Evolutionary conservation across 2,888 invertebrate species (phyloP), one percentile per base, ranked within the genome.

Genomic region (Lepidocyrtoides sp.): DNA sequence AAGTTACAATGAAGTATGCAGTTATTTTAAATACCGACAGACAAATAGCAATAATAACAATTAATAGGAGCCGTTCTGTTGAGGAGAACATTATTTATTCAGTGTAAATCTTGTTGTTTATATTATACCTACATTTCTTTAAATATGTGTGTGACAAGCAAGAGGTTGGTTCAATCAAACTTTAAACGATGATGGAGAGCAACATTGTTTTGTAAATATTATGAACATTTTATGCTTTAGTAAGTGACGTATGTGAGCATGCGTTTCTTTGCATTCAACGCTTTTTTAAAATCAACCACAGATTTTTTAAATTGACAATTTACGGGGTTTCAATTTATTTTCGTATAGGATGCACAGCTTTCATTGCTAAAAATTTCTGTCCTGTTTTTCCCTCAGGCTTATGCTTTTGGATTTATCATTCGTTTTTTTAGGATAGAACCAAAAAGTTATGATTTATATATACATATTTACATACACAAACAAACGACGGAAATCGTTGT

Each of bases 401-500:
- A 51, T 51, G 51, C 51, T 51, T 51, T 51, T 10, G 51, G n/a
- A 51, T n/a, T 63, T 63, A 14, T 26, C 23, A 23, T 60, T 72
- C 14, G 72, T n/a, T n/a, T n/a, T 23, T 44, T 44, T 48, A 20
- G n/a, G 51, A 72, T 69, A 26, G 5, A 79, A 57, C 32, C n/a
- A 75, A 60, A 44, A 77, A 36, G n/a, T n/a, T 72, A 54, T 75
- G 26, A 54, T 79, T 79, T 88, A 72, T 66, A 87, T 32, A 54
- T 69, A 69, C 36, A 79, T n/a, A n/a, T n/a, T n/a, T n/a, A n/a
- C n/a, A 63, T 20, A 54, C 14, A 86, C 79, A 79, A 41, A 77
- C 79, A 88, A 32, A 54, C 83, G 57, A 89, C 89, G 41, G 51
- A 60, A 83, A 75, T 48, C 75, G 83, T 75, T 89, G 83, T 90